Base-by-base conservation (phyloP, 2,797 vertebrate genomes). In the Lutra lutra region DNA sequence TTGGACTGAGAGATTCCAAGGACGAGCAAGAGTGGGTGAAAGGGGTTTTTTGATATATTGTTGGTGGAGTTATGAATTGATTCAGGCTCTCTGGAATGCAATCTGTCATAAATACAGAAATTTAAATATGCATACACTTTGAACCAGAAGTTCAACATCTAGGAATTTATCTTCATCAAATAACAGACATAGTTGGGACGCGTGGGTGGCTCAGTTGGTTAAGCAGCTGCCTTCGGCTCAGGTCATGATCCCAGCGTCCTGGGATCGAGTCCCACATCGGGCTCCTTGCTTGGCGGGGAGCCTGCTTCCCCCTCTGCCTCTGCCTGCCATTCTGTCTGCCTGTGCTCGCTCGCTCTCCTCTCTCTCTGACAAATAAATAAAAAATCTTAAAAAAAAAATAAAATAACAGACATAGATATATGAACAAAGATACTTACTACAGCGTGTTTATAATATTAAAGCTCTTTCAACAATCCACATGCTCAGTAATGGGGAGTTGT, bases 161-260 rank as follows among this genome's bases (percentile, higher is more conserved):
- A 80, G 25, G 35, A 93, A 86, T 86, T 91, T 86, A 89, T 82
- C 46, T 3, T 90, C 92, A 87, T 93, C 56, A 85, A 96, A 93
- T 88, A 95, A 91, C 35, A 88, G 38, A 43, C 4, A 66, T 27
- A 75, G 15, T n/a, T n/a, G n/a, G n/a, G n/a, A n/a, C n/a, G n/a
- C n/a, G n/a, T n/a, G n/a, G n/a, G n/a, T n/a, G n/a, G n/a, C n/a
- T n/a, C n/a, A n/a, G n/a, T n/a, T n/a, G n/a, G n/a, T n/a, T n/a
- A n/a, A n/a, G n/a, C n/a, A n/a, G n/a, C n/a, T n/a, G n/a, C n/a
- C n/a, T n/a, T n/a, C n/a, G n/a, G n/a, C n/a, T n/a, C n/a, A n/a
- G n/a, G n/a, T n/a, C n/a, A n/a, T n/a, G n/a, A n/a, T n/a, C n/a
- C n/a, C n/a, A n/a, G n/a, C n/a, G n/a, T n/a, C n/a, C n/a, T n/a